Conservation (phyloP, 2,797 vertebrate genomes). For the Chiloscyllium punctatum region DNA sequence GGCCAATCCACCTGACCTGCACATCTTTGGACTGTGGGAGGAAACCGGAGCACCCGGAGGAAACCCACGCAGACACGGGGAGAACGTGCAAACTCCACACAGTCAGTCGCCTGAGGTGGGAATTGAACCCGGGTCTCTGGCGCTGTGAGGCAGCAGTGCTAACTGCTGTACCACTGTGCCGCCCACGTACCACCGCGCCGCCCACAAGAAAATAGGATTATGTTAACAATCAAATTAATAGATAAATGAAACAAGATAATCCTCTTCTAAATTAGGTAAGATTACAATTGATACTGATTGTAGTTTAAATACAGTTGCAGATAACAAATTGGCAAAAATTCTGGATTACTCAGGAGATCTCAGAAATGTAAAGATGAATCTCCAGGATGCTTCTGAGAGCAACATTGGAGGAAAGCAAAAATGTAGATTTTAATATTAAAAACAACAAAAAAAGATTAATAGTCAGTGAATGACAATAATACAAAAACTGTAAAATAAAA, state of each 20-base stretch:
- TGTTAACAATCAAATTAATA: neutral
- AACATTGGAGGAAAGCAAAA: neutral
- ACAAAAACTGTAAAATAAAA: slow-evolving; percentile 36
- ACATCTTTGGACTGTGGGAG: no score
- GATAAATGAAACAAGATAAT: neutral
- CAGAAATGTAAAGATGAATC: neutral
- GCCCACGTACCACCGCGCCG: no score
- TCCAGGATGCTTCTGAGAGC: neutral
- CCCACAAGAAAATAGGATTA: no score
- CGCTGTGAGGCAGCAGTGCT: no score
- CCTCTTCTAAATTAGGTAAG: neutral
- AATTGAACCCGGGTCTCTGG: no score
- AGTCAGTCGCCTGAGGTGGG: no score
- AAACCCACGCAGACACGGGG: no score
- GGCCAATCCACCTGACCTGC: no score
- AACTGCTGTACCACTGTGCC: no score
- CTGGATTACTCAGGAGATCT: neutral
- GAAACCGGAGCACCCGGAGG: no score
- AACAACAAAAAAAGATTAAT: neutral
- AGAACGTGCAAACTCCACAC: no score
- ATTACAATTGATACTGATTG: neutral
- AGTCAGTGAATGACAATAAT: neutral
- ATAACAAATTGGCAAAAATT: neutral
- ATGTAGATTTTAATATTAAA: neutral
- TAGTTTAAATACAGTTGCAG: neutral